Base-by-base conservation (phyloP, 2,113 vertebrate genomes). In the Burhinus bistriatus region DNA sequence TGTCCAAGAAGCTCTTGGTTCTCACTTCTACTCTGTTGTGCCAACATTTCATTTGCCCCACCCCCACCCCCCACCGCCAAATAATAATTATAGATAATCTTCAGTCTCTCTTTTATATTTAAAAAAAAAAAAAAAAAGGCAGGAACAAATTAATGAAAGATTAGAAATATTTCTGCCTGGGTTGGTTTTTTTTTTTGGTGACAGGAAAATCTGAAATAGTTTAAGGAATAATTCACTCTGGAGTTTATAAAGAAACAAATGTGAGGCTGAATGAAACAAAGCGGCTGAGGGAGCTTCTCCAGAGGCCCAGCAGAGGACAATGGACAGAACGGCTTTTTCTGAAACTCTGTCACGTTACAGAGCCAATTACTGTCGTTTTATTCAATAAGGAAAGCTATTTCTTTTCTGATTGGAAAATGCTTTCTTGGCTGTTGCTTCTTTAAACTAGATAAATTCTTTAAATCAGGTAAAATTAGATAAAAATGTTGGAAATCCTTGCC, bases 301-400 rank as follows among this genome's bases (percentile, higher is more conserved):
- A n/a, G 62, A 40, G 47, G 20, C 21, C 2, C 38, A 27, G 62
- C 47, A 69, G 72, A 73, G 20, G 10, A 58, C 3, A 4, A 26
- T 40, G 79, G 49, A 6, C 38, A 38, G 81, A 69, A 32, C 0
- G 1, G 4, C 34, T 72, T 75, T 71, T 83, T 57, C 71, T 80
- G 52, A 54, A 64, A 25, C 52, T 77, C 0, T 0, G 4, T 79
- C 59, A 49, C 1, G 0, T 88, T 79, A 29, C 58, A 65, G 27
- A 47, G 29, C 30, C 2, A 72, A 34, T 49, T 61, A 25, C 27
- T 80, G 26, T 15, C 17, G 17, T 40, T 89, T 27, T 94, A 17
- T 72, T 89, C 40, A 15, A 6, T 61, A 55, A 77, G 21, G 15
- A 90, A 95, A 57, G 36, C 34, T 64, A 18, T 73, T 82, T 87